phyloP scores from a whole-genome alignment of 2,113 vertebrate genomes.

The Miniopterus natalensis region DNA sequence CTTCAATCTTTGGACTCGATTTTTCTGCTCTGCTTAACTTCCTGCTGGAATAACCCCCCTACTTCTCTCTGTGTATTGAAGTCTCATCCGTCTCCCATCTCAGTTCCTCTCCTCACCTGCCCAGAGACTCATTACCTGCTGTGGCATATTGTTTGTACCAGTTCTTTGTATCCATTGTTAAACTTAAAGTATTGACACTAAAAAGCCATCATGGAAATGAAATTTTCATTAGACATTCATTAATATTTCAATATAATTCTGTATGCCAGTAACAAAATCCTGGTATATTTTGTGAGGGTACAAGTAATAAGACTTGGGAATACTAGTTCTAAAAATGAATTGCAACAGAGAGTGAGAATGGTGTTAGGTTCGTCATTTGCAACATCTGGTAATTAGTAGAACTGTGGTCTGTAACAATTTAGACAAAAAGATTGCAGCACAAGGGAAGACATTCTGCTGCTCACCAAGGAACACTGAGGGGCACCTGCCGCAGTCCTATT shows the following conservation, averaged over 20 bases:
- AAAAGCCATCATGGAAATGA: neutral
- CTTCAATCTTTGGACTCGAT: neutral
- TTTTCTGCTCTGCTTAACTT: neutral
- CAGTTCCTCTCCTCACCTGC: neutral
- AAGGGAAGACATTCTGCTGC: too few species aligned
- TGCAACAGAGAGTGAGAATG: neutral
- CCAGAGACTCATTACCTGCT: neutral
- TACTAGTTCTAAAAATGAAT: neutral
- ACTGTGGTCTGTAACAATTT: neutral
- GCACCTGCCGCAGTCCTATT: too few species aligned
- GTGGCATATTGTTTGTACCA: neutral
- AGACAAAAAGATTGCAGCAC: neutral
- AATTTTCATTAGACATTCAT: neutral
- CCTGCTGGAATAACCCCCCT: neutral
- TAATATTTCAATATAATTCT: neutral
- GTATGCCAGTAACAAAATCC: neutral
- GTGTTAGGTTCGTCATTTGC: neutral
- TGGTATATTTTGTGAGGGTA: neutral
- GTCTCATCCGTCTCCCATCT: neutral
- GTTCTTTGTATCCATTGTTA: neutral
- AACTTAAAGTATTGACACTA: constrained; percentile 21
- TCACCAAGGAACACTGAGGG: too few species aligned
- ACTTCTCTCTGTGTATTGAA: neutral
- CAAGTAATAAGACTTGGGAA: neutral
- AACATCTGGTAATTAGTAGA: neutral